Evolutionary conservation across 1,140 invertebrate species (phyloP), one percentile per base, ranked within the genome.

Genomic region (Melanaphis sacchari): DNA sequence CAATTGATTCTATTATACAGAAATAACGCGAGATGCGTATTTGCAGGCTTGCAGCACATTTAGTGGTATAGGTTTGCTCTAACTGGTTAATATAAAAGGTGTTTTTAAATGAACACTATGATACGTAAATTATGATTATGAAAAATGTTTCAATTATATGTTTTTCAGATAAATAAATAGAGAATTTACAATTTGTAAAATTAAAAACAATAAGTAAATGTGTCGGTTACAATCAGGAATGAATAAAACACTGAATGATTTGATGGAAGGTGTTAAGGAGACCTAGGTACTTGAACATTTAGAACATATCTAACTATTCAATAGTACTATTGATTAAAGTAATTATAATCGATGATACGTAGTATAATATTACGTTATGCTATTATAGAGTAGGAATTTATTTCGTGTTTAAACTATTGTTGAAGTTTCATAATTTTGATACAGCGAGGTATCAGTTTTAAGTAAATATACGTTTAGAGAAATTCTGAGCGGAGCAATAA

Each of bases 1-100:
- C 88, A 90, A 90, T 52, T 21, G 88, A 90, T 59, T 90, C 41
- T 49, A 85, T 31, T 87, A 87, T 87, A n/a, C 31, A 31, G 9
- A 41, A 8, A 31, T 15, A 43, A 84, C 26, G 41, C 41, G 22
- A 31, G 40, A 26, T 26, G 9, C 40, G 82, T 84, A 66, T 5
- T 4, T 66, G 59, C 52, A 49, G 46, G 15, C 18, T 18, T 49
- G 52, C 59, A 66, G 59, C 15, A 66, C 31, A n/a, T 66, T 66
- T n/a, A n/a, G 59, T 59, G 8, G 36, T 8, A 81, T 38, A 2
- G 4, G 36, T 82, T n/a, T 40, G 40, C 40, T 41, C 26, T 46
- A 87, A 89, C 49, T n/a, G 43, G n/a, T 49, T 24, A 4, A 2
- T 36, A 49, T n/a, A 88, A 88, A 49, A 49, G 18, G 21, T 18